Base-by-base conservation (phyloP, 2,113 vertebrate genomes). In the Recurvirostra avosetta region DNA sequence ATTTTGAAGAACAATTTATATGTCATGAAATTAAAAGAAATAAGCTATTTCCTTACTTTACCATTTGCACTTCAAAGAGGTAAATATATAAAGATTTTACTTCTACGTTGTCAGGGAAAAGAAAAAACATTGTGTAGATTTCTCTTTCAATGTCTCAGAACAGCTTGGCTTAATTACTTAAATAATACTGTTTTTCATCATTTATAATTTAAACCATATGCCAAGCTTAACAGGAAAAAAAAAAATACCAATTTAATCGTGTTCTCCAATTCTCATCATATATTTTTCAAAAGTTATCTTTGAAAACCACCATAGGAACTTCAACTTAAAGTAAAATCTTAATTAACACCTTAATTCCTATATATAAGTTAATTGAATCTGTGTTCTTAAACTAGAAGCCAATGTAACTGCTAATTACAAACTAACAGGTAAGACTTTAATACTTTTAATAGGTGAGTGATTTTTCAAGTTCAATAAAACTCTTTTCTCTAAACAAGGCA, bases 131-230 rank as follows among this genome's bases (percentile, higher is more conserved):
- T 74, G 20, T 61, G 27, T 47, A 43, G 7, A 65, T 13, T 79
- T 58, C 20, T 53, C 19, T 73, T 95, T 91, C 94, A 97, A 88
- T 97, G 90, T 63, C 89, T 97, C 63, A 94, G 88, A 96, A 97
- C 96, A 98, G 97, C 96, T 97, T 98, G 96, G 95, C 94, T 98
- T 98, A 98, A 98, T 98, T 98, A 98, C 98, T 92, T 80, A 94
- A 92, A 96, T 96, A 88, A 72, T 88, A 96, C 53, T 74, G 63
- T 70, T 66, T 96, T 95, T 97, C 90, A 90, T 83, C 40, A 71
- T 76, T 86, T 67, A 88, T 91, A 95, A 94, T 96, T 95, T 90
- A 96, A 88, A 85, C 73, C 56, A 95, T 90, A 97, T 93, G 72
- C 91, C 93, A 96, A 86, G 29, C 38, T 96, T 86, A 90, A 81